Conservation (phyloP, 2,888 invertebrate genomes). For the Itoplectis maculator region DNA sequence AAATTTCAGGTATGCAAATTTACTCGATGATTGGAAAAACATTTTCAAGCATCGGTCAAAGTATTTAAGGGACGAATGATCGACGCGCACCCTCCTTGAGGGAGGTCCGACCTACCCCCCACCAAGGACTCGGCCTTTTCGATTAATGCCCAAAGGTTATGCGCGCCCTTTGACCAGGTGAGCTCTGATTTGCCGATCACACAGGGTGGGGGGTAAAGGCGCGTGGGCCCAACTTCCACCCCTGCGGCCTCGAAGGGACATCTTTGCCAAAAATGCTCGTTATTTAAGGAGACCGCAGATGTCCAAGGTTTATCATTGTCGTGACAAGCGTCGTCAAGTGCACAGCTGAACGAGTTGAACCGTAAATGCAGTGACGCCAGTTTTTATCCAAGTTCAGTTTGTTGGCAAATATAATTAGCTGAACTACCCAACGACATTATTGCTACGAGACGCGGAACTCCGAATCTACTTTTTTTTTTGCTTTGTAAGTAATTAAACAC, state of each 20-base stretch:
- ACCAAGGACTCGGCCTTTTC: neutral
- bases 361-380: neutral
- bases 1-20: conserved; percentile 17
- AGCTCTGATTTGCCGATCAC: neutral
- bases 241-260: neutral
- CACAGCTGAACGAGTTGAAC: neutral
- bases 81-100: neutral
- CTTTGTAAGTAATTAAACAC: no score
- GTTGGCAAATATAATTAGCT: no score
- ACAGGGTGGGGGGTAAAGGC: neutral
- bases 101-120: neutral
- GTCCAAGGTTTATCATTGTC: neutral
- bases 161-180: neutral
- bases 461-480: no score
- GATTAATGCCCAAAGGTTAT: neutral
- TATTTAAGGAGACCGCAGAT: neutral
- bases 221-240: neutral
- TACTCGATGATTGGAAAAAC: conserved; percentile 1
- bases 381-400: no score
- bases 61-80: conserved; percentile 2
- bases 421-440: no score
- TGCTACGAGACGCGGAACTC: no score
- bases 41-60: conserved; percentile 1
- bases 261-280: neutral
- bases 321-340: neutral